Evolutionary conservation across 2,113 vertebrate genomes (phyloP).

Genomic region (Pantherophis guttatus): DNA sequence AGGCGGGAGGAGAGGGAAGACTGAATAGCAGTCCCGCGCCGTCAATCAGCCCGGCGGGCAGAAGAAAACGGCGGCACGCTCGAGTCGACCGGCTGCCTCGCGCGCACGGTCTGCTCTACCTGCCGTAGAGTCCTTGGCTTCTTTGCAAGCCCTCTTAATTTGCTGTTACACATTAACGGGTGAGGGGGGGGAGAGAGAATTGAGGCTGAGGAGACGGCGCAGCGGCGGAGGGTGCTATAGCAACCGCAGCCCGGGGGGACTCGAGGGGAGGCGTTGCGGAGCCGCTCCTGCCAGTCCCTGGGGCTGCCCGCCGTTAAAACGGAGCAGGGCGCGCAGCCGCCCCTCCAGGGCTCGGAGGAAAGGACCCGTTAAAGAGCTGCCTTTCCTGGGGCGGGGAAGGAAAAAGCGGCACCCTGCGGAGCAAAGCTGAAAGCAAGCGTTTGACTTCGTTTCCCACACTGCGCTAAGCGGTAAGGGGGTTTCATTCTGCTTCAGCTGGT

Average conservation of each 20-base stretch:
- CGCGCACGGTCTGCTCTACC: neutral
- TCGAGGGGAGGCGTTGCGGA: neutral
- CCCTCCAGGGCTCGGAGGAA: neutral
- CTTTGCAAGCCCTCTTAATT: conserved; percentile 2
- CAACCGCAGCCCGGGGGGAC: conserved; percentile 51
- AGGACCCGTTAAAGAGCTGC: neutral
- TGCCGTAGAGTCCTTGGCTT: neutral
- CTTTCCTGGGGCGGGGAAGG: neutral
- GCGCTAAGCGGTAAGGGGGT: neutral
- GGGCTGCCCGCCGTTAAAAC: neutral
- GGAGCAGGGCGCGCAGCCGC: neutral
- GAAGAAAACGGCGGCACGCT: neutral
- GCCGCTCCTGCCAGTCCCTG: neutral
- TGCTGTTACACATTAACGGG: conserved; percentile 24
- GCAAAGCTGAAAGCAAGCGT: neutral
- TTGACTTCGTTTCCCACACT: neutral
- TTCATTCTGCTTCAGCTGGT: neutral
- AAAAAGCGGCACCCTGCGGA: neutral
- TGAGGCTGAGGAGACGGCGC: conserved; percentile 59
- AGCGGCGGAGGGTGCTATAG: conserved; percentile 58
- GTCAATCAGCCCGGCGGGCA: neutral
- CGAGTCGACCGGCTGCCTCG: neutral
- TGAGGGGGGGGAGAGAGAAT: conserved; percentile 46
- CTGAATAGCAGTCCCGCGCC: neutral
- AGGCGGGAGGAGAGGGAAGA: neutral